A percentile compares a stretch with the other conserved stretches of the same genome.
phyloP scores from a whole-genome alignment of 2,113 vertebrate species.

The Peromyscus leucopus region DNA sequence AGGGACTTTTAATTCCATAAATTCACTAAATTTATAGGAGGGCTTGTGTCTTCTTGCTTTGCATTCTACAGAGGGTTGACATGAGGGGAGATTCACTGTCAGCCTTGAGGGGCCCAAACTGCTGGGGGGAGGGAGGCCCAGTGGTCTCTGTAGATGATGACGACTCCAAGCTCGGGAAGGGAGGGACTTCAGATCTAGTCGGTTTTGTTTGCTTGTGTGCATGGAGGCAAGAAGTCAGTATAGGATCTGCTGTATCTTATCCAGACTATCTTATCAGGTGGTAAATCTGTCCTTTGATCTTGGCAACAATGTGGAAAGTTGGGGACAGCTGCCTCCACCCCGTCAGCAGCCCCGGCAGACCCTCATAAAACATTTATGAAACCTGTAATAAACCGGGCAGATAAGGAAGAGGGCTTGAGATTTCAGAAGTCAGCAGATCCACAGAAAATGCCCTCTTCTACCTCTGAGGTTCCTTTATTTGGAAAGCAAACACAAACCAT shows the following conservation, averaged over 20 bases:
- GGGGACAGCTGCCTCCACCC: constrained; percentile 87
- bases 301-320: constrained; percentile 88
- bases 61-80: not conserved
- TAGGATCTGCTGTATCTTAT: constrained; percentile 81
- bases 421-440: constrained; percentile 91
- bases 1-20: not conserved
- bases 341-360: constrained; percentile 83
- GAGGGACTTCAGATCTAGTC: not conserved
- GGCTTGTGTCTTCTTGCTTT: not conserved
- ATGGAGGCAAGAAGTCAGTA: constrained; percentile 82
- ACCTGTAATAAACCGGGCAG: constrained; percentile 86
- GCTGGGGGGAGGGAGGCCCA: not conserved
- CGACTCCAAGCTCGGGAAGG: not conserved
- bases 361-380: constrained; percentile 91
- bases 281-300: constrained; percentile 92
- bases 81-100: not conserved
- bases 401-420: constrained; percentile 87
- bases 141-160: not conserved
- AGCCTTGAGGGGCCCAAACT: not conserved
- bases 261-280: constrained; percentile 87
- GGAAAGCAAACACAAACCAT: constrained; percentile 86
- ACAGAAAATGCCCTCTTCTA: constrained; percentile 83
- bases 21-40: not conserved
- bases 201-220: constrained; percentile 71
- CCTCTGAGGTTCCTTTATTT: constrained; percentile 88